phyloP scores from a whole-genome alignment of 2,113 vertebrate genomes.

The Embiotoca jacksoni region DNA sequence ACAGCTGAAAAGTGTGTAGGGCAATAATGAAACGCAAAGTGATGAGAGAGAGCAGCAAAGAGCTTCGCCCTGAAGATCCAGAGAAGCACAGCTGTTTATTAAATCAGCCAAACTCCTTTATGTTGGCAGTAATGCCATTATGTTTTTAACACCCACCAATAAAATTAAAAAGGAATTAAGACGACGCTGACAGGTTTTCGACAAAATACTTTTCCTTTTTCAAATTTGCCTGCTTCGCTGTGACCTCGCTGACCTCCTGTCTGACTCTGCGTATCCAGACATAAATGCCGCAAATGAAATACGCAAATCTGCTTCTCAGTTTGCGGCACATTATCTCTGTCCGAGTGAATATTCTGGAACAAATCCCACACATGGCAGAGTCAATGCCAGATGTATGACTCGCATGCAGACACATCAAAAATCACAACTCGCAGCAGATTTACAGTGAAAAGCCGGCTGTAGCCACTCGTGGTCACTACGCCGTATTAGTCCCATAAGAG shows the following conservation, averaged over 20 bases:
- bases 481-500: conserved; percentile 40
- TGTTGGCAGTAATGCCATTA: not conserved
- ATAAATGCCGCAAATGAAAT: conserved; percentile 40
- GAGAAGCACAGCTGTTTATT: not conserved
- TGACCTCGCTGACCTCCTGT: conserved; percentile 13
- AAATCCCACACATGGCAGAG: conserved; percentile 59
- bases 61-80: no score
- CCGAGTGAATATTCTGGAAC: conserved; percentile 57
- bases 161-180: not conserved
- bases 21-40: not conserved
- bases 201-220: not conserved
- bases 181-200: not conserved
- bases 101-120: not conserved
- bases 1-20: not conserved
- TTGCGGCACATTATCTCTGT: conserved; percentile 44
- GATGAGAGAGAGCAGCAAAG: no score
- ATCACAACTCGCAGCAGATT: conserved; percentile 52
- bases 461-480: conserved; percentile 56
- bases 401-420: conserved; percentile 56
- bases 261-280: conserved; percentile 8
- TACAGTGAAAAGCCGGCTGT: conserved; percentile 58
- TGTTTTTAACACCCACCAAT: not conserved
- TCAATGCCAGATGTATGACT: conserved; percentile 48
- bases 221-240: not conserved
- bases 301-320: conserved; percentile 34